phyloP scores from a whole-genome alignment of 2,888 invertebrate genomes.

The Sesamia inferens region DNA sequence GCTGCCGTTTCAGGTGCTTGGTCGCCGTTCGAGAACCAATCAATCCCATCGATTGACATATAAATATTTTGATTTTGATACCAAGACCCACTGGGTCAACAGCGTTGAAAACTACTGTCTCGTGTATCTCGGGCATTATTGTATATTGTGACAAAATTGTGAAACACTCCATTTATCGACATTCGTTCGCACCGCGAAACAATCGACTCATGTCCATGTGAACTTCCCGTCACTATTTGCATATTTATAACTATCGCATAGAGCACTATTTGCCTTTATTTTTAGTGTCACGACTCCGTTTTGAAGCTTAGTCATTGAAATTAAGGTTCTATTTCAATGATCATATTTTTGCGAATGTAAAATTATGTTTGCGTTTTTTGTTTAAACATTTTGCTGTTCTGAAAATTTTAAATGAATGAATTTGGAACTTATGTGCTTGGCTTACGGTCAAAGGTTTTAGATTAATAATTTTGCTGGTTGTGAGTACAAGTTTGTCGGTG shows the following conservation, averaged over 20 bases:
- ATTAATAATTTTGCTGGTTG: fast-evolving
- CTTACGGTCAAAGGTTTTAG: background rate
- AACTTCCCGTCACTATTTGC: slow-evolving; percentile 73
- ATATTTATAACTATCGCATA: slow-evolving; percentile 65
- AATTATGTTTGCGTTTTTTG: slow-evolving; percentile 39
- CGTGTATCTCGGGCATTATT: slow-evolving; percentile 7
- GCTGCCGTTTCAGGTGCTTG: too few species aligned
- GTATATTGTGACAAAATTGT: slow-evolving; percentile 63
- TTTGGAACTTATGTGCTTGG: slow-evolving; percentile 4
- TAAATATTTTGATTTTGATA: too few species aligned
- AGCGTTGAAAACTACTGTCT: background rate
- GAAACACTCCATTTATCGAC: slow-evolving; percentile 67
- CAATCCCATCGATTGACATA: too few species aligned
- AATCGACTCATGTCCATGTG: slow-evolving; percentile 72
- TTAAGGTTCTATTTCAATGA: slow-evolving; percentile 23
- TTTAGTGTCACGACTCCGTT: slow-evolving; percentile 4
- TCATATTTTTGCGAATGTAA: slow-evolving; percentile 8
- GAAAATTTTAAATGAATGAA: background rate
- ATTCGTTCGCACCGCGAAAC: slow-evolving; percentile 69
- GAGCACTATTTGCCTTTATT: slow-evolving; percentile 34
- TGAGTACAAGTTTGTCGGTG: slow-evolving; percentile 27
- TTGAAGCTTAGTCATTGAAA: background rate
- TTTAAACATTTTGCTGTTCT: slow-evolving; percentile 5
- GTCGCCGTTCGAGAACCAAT: too few species aligned
- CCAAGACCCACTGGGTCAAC: too few species aligned